Conservation (phyloP, 2,797 vertebrate species). For the Bufotes viridis region DNA sequence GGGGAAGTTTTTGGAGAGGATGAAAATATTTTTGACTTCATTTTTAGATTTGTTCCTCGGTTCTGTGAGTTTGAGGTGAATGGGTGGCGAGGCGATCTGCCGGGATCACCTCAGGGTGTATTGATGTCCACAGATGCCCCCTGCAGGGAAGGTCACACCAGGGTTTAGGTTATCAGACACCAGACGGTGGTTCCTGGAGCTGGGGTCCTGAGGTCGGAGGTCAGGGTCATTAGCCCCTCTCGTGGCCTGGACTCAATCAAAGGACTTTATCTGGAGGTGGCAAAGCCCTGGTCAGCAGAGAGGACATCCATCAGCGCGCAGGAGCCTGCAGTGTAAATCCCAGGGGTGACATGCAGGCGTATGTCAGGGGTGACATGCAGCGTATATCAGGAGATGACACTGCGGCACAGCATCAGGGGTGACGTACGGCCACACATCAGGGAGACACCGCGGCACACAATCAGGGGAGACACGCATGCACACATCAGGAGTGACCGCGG, state of each 20-base stretch:
- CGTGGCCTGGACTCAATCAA: constrained; percentile 74
- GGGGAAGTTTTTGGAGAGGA: background rate
- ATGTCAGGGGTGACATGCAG: no score
- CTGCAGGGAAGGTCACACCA: constrained; percentile 52
- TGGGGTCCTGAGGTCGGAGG: constrained; percentile 72
- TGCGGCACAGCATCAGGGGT: no score
- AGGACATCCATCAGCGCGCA: constrained; percentile 61
- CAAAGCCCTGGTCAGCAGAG: constrained; percentile 62
- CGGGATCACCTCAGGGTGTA: background rate
- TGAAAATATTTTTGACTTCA: background rate
- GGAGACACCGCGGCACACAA: no score
- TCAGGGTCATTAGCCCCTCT: constrained; percentile 72
- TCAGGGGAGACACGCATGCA: no score
- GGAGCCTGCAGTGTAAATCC: constrained; percentile 1
- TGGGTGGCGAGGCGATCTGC: background rate
- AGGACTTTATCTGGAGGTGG: constrained; percentile 67
- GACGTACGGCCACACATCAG: no score
- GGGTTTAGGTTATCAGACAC: constrained; percentile 71
- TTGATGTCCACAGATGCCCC: constrained; percentile 18
- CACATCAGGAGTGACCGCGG: no score
- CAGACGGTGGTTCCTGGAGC: constrained; percentile 73
- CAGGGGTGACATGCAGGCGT: constrained; percentile 46
- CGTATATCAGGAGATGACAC: no score
- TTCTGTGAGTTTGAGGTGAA: background rate
- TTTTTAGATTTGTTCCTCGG: background rate